A percentile compares a stretch with the other conserved stretches of the same genome.
Evolutionary conservation across 2,113 vertebrate species (phyloP).

Genomic region (Hylia prasina): DNA sequence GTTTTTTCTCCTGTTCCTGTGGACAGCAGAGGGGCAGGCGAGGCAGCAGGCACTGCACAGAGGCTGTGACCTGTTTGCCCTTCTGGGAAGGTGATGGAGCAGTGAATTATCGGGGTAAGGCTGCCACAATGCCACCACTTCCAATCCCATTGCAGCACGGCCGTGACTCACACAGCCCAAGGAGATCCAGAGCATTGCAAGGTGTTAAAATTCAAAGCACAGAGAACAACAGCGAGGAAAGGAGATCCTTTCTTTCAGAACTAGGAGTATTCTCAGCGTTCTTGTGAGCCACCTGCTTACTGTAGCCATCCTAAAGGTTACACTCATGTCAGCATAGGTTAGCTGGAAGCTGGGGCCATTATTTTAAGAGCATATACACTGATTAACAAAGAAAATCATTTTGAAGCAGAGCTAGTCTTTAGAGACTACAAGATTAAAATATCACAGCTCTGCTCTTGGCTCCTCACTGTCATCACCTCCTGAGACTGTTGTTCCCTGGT

Average conservation of each 20-base stretch:
- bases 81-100: not conserved
- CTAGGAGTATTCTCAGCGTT: not conserved
- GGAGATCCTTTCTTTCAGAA: not conserved
- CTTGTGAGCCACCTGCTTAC: not conserved
- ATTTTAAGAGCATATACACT: not conserved
- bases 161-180: not conserved
- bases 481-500: not conserved
- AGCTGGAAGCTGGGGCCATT: not conserved
- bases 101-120: not conserved
- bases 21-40: not conserved
- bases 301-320: not conserved
- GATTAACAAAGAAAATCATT: not conserved
- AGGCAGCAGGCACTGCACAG: not conserved
- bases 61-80: rapidly evolving
- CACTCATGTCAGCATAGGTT: not conserved
- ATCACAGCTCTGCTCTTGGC: not conserved
- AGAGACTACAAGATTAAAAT: not conserved
- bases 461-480: not conserved
- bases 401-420: not conserved
- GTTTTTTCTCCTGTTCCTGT: not conserved
- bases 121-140: not conserved
- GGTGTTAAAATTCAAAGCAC: not conserved
- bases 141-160: not conserved
- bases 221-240: not conserved
- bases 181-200: not conserved